Conservation (phyloP, 37 sponge, comb jelly and placozoan species). For the Lycopodina hypogea region DNA sequence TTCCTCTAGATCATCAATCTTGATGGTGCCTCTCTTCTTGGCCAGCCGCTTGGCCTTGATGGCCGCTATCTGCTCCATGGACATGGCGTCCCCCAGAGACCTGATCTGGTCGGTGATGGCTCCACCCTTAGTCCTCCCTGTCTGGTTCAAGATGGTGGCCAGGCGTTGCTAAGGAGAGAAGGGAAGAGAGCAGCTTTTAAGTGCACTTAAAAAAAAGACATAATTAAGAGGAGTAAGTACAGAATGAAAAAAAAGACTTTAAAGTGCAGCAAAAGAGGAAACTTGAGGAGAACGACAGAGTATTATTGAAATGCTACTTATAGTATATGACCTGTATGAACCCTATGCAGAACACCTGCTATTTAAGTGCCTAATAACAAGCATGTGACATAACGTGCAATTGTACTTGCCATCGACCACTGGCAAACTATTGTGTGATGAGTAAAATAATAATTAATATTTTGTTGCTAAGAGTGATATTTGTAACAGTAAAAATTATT, state of each 20-base stretch:
- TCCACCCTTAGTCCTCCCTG: slow-evolving; percentile 32
- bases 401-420: no score
- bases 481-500: no score
- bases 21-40: slow-evolving; percentile 89
- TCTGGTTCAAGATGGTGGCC: not conserved
- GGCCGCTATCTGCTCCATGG: slow-evolving; percentile 92
- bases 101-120: slow-evolving; percentile 63
- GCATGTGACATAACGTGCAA: no score
- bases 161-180: slow-evolving; percentile 51
- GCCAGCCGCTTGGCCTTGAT: slow-evolving; percentile 91
- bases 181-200: slow-evolving; percentile 2
- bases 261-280: not conserved
- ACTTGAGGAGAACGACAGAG: no score
- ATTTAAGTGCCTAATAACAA: no score
- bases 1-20: slow-evolving; percentile 66
- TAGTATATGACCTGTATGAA: no score
- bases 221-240: not conserved
- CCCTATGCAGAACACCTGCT: no score
- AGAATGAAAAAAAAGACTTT: not conserved
- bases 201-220: slow-evolving; percentile 10
- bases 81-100: slow-evolving; percentile 82
- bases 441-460: no score
- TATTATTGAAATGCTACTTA: no score
- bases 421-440: no score
- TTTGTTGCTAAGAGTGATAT: no score